A percentile compares a stretch with the other conserved stretches of the same genome.
These are phyloP conservation scores for Endomychus coccineus DNA, from an alignment of 2,888 invertebrate species.

Conservation along the genomic window DNA sequence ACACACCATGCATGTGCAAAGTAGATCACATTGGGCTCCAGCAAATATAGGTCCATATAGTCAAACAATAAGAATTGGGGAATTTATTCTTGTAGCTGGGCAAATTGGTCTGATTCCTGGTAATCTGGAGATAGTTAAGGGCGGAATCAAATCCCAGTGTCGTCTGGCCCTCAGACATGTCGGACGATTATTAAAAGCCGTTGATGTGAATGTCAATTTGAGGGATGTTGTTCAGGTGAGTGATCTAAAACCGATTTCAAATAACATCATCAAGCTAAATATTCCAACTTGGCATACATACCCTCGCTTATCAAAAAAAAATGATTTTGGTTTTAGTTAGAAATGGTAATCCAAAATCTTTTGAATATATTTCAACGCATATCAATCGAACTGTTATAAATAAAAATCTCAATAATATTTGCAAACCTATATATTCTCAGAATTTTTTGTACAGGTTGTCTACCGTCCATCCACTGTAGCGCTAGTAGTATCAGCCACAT, in stretches of 20 bases:
- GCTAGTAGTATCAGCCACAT: no score
- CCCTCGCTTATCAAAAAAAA: no score
- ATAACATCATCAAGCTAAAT: no score
- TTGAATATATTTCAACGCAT: no score
- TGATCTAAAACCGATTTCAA: neutral
- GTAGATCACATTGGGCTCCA: constrained; percentile 96
- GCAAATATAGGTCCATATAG: constrained; percentile 96
- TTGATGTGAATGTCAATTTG: constrained; percentile 68
- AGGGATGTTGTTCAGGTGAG: constrained; percentile 70
- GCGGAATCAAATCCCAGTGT: constrained; percentile 75
- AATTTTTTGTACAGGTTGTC: no score
- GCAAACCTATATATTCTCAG: no score
- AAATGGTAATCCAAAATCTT: no score
- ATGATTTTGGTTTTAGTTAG: no score
- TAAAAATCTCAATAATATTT: no score
- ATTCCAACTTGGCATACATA: no score
- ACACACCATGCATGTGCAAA: constrained; percentile 88
- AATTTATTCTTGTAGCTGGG: constrained; percentile 80
- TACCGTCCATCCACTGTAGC: no score
- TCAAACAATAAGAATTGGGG: constrained; percentile 80
- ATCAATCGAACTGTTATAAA: no score
- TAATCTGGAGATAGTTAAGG: constrained; percentile 63
- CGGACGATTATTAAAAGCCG: constrained; percentile 71
- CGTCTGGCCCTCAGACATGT: constrained; percentile 78
- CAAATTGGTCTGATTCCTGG: constrained; percentile 88